phyloP scores from a whole-genome alignment of 2,797 vertebrate species.

The Myiothlypis coronata region DNA sequence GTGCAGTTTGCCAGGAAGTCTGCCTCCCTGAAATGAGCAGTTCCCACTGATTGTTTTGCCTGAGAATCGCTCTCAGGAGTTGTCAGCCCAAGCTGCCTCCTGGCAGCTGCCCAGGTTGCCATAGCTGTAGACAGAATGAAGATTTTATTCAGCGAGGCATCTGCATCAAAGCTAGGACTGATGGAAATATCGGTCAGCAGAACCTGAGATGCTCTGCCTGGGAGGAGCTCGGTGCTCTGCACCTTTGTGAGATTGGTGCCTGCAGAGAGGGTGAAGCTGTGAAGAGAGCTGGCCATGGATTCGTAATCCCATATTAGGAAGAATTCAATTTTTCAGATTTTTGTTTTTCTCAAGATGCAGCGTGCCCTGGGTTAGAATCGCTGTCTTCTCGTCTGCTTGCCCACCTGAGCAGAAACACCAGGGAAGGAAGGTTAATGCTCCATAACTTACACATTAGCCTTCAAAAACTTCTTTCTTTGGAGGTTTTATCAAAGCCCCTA shows the following conservation, averaged over 20 bases:
- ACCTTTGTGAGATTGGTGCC: not conserved
- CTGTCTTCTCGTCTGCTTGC: not conserved
- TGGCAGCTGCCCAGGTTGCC: constrained; percentile 57
- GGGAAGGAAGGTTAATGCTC: not conserved
- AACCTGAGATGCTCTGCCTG: constrained; percentile 17
- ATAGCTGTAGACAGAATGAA: constrained; percentile 61
- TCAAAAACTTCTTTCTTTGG: not conserved
- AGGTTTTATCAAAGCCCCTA: not conserved
- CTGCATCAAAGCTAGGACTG: not conserved
- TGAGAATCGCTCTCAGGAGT: constrained; percentile 36
- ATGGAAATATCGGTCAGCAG: constrained; percentile 58
- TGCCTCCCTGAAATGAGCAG: constrained; percentile 51
- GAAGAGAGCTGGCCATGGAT: not conserved
- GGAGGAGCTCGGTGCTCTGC: not conserved
- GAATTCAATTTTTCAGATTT: constrained; percentile 24
- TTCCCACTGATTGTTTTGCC: constrained; percentile 59
- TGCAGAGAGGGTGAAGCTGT: not conserved
- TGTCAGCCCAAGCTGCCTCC: constrained; percentile 58
- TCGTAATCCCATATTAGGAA: constrained; percentile 33
- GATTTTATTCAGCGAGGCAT: constrained; percentile 27
- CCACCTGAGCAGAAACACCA: not conserved
- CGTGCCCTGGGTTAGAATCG: not conserved
- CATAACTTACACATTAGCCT: not conserved
- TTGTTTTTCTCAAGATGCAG: not conserved
- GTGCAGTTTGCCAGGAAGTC: constrained; percentile 46